Evolutionary conservation across 2,888 invertebrate species (phyloP), one percentile per base, ranked within the genome.

Genomic region (Pyrocoelia pectoralis): DNA sequence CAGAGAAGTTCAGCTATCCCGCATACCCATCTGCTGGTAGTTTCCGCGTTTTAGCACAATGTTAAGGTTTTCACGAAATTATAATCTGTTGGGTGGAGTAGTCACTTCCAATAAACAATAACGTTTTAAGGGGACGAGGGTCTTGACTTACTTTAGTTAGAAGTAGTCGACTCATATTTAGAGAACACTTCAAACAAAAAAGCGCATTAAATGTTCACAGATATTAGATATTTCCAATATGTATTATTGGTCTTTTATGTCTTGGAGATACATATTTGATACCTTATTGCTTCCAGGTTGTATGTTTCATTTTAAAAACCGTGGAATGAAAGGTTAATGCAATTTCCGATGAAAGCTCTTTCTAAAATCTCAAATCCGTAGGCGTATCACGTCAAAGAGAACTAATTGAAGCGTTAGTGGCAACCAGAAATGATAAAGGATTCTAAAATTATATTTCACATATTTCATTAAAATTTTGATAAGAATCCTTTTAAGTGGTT

Each of bases 301-400:
- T 38, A 38, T 38, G 5, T 38, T 38, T 12, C 38, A 12, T 38
- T 38, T 9, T 38, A n/a, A 38, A 38, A 38, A 38, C n/a, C 3
- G 38, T 38, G n/a, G 38, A 38, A 38, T 38, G 38, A 38, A 38
- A 38, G 38, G 38, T 38, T 38, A 38, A 38, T 12, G n/a, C 38
- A 38, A 38, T 38, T 38, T 38, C 12, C 38, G 38, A 38, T 38
- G 38, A 38, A 38, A 38, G 38, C 12, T n/a, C 38, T 38, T 38
- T 38, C 38, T 38, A 9, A 38, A 38, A 38, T 38, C 38, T 38
- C 38, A 38, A 38, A 38, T 38, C 38, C 38, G 38, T 38, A 38
- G 38, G 38, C 38, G 10, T 38, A 38, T 38, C 38, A 38, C 38
- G 38, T 38, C 38, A 38, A 38, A 38, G 38, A 38, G 38, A 38